phyloP scores from a whole-genome alignment of 2,888 invertebrate genomes.

The Luperina nickerlii region DNA sequence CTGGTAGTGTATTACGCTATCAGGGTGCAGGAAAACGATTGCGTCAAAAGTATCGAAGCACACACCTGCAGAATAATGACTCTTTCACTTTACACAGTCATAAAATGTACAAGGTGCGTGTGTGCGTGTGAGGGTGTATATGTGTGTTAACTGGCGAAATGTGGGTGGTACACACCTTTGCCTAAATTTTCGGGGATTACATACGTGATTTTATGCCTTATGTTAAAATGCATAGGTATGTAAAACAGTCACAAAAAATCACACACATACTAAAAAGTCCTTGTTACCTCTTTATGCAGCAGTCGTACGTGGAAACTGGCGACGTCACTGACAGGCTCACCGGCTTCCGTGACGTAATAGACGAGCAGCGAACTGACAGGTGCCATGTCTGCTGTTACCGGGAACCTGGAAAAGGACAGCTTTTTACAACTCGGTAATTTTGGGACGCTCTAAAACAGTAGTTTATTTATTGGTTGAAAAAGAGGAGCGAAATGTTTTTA shows the following conservation, averaged over 20 bases:
- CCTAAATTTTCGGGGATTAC: too few relatives aligned
- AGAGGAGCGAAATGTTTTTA: not conserved
- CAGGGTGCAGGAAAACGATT: not conserved
- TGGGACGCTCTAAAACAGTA: not conserved
- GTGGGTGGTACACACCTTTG: too few relatives aligned
- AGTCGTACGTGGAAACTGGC: slow-evolving; percentile 92
- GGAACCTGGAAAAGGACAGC: slow-evolving; percentile 86
- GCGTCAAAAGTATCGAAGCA: not conserved
- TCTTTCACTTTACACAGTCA: not conserved
- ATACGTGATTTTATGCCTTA: too few relatives aligned
- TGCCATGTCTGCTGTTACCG: slow-evolving; percentile 92
- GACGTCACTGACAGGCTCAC: slow-evolving; percentile 92
- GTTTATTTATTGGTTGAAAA: too few relatives aligned
- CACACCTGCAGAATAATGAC: not conserved
- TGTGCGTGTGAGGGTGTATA: too few relatives aligned
- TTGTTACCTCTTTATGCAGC: slow-evolving; percentile 90
- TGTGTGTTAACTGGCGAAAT: too few relatives aligned
- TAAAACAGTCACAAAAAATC: not conserved
- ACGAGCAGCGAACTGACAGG: slow-evolving; percentile 92
- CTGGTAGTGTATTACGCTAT: too few relatives aligned
- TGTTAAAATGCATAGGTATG: too few relatives aligned
- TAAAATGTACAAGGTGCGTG: not conserved
- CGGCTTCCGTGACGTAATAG: slow-evolving; percentile 92
- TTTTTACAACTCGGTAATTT: not conserved
- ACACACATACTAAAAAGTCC: not conserved